Base-by-base conservation (phyloP, 2,888 invertebrate genomes). In the Bombylius discolor region DNA sequence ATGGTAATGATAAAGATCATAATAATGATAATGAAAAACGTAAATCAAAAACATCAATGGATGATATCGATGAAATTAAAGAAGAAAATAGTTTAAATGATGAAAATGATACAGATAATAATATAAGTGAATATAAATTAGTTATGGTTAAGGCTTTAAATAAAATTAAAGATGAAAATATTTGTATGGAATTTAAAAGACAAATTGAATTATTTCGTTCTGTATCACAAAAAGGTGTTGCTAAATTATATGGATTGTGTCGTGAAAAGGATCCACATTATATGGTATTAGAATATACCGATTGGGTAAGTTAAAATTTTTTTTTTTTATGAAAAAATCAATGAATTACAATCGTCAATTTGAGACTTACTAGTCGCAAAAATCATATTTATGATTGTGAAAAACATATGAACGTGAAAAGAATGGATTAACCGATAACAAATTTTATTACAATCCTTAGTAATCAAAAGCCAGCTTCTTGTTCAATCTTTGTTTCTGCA, bases 291-390 rank as follows among this genome's bases (percentile, higher is more conserved):
- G 93, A 96, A 67, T 89, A 92, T 68, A 92, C 92, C 5, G 95
- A 96, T 69, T 95, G 94, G 95, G 89, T 90, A 71, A 74, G 78
- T 65, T n/a, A n/a, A n/a, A n/a, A n/a, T n/a, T n/a, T n/a, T n/a
- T n/a, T n/a, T n/a, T n/a, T n/a, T n/a, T n/a, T n/a, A n/a, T n/a
- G n/a, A n/a, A n/a, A n/a, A n/a, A n/a, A n/a, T n/a, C n/a, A n/a
- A n/a, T n/a, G n/a, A n/a, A n/a, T n/a, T n/a, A n/a, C n/a, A n/a
- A n/a, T n/a, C n/a, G n/a, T n/a, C n/a, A n/a, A n/a, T n/a, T n/a
- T 49, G 8, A n/a, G 5, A 23, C 31, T 57, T 53, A n/a, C 13
- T 36, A 45, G 39, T 55, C 51, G 2, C 23, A 23, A 23, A 23
- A 42, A 47, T 56, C 52, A n/a, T n/a, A n/a, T n/a, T n/a, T n/a